A percentile compares a stretch with the other conserved stretches of the same genome.
phyloP scores from a whole-genome alignment of 2,888 invertebrate genomes.

The Nephrocerus scutellatus region DNA sequence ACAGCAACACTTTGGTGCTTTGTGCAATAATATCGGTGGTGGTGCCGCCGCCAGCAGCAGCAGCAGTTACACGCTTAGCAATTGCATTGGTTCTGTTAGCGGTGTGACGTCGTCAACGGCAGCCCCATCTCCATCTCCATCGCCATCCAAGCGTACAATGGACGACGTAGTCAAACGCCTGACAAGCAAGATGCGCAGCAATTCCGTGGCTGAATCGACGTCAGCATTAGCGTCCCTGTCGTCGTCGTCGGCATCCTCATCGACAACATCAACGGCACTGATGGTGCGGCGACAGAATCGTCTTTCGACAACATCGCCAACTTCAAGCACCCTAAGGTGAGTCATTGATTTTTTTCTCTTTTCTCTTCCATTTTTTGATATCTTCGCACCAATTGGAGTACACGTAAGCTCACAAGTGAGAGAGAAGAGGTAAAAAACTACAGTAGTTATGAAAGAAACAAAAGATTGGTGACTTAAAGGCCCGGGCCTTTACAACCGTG shows the following conservation, averaged over 20 bases:
- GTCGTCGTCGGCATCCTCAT: slow-evolving; percentile 5
- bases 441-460: too few relatives aligned
- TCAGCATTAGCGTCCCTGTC: slow-evolving; percentile 11
- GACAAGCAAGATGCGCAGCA: slow-evolving; percentile 78
- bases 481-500: too few relatives aligned
- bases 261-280: neutral
- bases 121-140: too few relatives aligned
- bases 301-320: slow-evolving; percentile 1
- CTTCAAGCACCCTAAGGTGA: slow-evolving; percentile 1
- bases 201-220: slow-evolving; percentile 54
- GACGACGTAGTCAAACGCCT: slow-evolving; percentile 83
- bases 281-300: neutral
- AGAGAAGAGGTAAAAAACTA: too few relatives aligned
- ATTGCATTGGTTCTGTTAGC: slow-evolving; percentile 29
- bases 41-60: slow-evolving; percentile 24
- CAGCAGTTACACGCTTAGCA: slow-evolving; percentile 21
- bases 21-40: neutral
- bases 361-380: too few relatives aligned
- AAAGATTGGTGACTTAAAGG: too few relatives aligned
- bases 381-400: too few relatives aligned
- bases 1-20: too few relatives aligned
- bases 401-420: too few relatives aligned
- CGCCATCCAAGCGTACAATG: slow-evolving; percentile 81
- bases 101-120: slow-evolving; percentile 39
- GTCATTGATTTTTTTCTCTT: too few relatives aligned